Percentiles rank a stretch among this genome's conserved stretches.
phyloP scores from a whole-genome alignment of 2,797 vertebrate genomes.

The Sebastes oblongus region DNA sequence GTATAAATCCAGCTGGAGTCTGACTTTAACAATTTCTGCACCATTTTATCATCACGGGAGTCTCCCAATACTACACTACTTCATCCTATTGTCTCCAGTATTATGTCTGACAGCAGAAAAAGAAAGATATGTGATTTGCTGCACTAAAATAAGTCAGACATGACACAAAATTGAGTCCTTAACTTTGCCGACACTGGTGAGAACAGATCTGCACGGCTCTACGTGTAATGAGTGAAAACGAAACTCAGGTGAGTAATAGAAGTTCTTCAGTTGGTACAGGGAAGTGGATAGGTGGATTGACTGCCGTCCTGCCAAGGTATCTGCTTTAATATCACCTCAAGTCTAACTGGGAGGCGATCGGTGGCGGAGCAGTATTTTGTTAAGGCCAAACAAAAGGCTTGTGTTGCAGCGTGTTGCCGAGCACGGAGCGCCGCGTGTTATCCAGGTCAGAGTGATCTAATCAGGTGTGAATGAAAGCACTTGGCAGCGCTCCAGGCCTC shows the following conservation, averaged over 20 bases:
- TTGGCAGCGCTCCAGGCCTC: slow-evolving; percentile 66
- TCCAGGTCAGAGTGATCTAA: slow-evolving; percentile 77
- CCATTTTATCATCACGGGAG: background rate
- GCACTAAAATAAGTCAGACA: background rate
- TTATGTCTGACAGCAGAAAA: background rate
- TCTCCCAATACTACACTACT: background rate
- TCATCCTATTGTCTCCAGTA: background rate
- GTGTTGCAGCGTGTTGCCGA: slow-evolving; percentile 41
- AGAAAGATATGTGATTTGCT: background rate
- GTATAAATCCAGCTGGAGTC: background rate
- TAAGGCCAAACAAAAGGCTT: slow-evolving; percentile 49
- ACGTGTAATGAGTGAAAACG: background rate
- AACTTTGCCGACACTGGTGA: background rate
- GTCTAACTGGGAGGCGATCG: slow-evolving; percentile 1
- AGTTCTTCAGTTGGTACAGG: background rate
- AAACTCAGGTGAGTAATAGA: background rate
- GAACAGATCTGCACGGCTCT: background rate
- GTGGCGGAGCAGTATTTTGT: slow-evolving; percentile 6
- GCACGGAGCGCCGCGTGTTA: slow-evolving; percentile 50
- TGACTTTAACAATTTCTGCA: background rate
- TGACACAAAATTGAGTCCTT: background rate
- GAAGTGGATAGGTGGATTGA: background rate
- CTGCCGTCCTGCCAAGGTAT: background rate
- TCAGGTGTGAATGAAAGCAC: slow-evolving; percentile 79
- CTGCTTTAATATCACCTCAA: slow-evolving; percentile 21